Evolutionary conservation across 1,140 invertebrate species (phyloP), one percentile per base, ranked within the genome.

Genomic region (Sycophila sp.): DNA sequence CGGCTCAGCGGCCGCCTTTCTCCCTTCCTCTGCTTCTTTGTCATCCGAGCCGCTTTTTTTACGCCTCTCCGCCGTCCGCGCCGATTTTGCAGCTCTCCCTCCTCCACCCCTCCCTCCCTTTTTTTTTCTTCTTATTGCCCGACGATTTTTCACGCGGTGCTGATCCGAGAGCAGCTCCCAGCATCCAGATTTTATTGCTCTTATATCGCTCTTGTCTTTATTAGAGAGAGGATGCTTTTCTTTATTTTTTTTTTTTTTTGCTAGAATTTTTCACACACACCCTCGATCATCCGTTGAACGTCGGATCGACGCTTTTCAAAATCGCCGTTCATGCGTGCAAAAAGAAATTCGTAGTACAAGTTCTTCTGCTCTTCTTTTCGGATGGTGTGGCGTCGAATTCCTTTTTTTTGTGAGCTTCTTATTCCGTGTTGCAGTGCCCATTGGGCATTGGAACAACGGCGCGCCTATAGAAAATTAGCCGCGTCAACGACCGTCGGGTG

Each of bases 391-490:
- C 42, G 4, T 7, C 6, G 13, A 11, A 28, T 45, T 45, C 28
- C 10, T 38, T 24, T n/a, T 4, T 19, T 34, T 36, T 51, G 5
- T 19, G 8, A 11, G 15, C 0, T 5, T 63, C 10, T 51, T 32
- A 19, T 13, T 34, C 17, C 8, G 28, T 34, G 42, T 49, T 32
- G 17, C 13, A 22, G 4, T 26, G 47, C 4, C 17, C 22, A 15
- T 15, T 17, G n/a, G n/a, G n/a, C n/a, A n/a, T n/a, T n/a, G n/a
- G n/a, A n/a, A n/a, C n/a, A n/a, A n/a, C n/a, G n/a, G n/a, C n/a
- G n/a, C n/a, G n/a, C n/a, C n/a, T n/a, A n/a, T 70, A 26, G n/a
- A 30, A 47, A 63, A 70, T 70, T 36, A 63, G 28, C 51, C 51
- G 49, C 59, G 38, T 63, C 67, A 19, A 15, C 47, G 32, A 42